phyloP scores from a whole-genome alignment of 2,888 invertebrate species.

The Gerris lacustris region DNA sequence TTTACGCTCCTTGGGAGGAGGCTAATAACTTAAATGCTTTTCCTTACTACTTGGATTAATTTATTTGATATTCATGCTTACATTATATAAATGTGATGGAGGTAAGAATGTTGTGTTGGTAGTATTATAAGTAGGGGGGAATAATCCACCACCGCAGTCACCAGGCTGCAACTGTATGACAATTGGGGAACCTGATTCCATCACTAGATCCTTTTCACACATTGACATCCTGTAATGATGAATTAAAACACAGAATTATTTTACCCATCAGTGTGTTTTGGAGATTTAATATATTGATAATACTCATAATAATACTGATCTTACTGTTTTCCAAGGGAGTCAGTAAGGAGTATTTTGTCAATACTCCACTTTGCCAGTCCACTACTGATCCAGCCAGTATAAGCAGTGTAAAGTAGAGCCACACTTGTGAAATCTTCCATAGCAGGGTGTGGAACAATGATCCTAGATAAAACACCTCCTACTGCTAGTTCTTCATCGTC shows the following conservation, averaged over 20 bases:
- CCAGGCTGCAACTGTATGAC: slow-evolving; percentile 63
- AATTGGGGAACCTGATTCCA: slow-evolving; percentile 60
- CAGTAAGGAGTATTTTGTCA: slow-evolving; percentile 68
- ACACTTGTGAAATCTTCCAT: slow-evolving; percentile 53
- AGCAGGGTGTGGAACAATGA: slow-evolving; percentile 80
- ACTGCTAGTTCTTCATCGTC: slow-evolving; percentile 62
- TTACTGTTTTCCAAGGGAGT: slow-evolving; percentile 71
- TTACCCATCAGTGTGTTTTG: slow-evolving; percentile 1
- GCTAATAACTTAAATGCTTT: no score
- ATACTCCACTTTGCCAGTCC: slow-evolving; percentile 67
- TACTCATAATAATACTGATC: slow-evolving; percentile 24
- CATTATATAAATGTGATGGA: slow-evolving; percentile 4
- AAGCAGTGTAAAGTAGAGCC: slow-evolving; percentile 71
- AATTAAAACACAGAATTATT: slow-evolving; percentile 6
- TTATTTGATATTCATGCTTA: background rate
- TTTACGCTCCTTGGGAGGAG: no score
- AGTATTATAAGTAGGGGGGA: background rate
- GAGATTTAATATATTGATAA: slow-evolving; percentile 15
- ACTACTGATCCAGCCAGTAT: slow-evolving; percentile 81
- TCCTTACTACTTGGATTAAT: no score
- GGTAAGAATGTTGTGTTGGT: background rate
- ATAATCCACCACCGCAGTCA: slow-evolving; percentile 50
- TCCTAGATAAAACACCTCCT: slow-evolving; percentile 61
- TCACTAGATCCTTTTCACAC: slow-evolving; percentile 59
- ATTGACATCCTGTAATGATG: slow-evolving; percentile 53